Conservation (phyloP, 2,113 vertebrate genomes). For the Pachyramphus minor region DNA sequence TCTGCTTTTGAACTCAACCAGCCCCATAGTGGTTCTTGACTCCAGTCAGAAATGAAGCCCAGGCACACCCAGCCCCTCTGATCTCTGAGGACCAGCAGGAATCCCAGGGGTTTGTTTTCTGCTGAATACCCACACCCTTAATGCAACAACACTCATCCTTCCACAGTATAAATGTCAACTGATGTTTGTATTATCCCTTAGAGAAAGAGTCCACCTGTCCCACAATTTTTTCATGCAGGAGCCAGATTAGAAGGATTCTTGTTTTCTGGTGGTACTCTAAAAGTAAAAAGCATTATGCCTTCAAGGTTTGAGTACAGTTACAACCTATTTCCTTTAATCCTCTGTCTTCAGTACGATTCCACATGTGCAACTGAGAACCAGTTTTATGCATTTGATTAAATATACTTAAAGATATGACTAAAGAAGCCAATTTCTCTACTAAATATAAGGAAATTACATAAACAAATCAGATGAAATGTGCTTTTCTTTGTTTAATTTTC, state of each 20-base stretch:
- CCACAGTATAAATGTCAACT: neutral
- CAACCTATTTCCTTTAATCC: neutral
- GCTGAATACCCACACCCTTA: neutral
- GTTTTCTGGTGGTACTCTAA: neutral
- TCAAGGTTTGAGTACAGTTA: neutral
- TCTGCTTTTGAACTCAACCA: neutral
- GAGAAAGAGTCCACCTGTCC: neutral
- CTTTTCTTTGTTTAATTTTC: neutral
- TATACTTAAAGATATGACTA: neutral
- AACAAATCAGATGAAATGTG: neutral
- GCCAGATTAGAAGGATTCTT: neutral
- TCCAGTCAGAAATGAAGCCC: neutral
- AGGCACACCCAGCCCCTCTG: neutral
- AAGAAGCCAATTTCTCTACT: neutral
- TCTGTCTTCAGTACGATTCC: neutral
- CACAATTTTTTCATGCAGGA: neutral
- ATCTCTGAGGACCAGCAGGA: neutral
- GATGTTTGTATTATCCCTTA: neutral
- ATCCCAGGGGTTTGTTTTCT: neutral
- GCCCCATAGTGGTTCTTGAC: neutral
- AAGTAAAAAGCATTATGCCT: neutral
- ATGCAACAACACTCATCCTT: neutral
- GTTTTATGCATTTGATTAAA: neutral
- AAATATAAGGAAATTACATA: neutral
- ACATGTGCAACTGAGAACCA: neutral